Conservation (phyloP, 2,113 vertebrate genomes). For the Dermatemys mawii region DNA sequence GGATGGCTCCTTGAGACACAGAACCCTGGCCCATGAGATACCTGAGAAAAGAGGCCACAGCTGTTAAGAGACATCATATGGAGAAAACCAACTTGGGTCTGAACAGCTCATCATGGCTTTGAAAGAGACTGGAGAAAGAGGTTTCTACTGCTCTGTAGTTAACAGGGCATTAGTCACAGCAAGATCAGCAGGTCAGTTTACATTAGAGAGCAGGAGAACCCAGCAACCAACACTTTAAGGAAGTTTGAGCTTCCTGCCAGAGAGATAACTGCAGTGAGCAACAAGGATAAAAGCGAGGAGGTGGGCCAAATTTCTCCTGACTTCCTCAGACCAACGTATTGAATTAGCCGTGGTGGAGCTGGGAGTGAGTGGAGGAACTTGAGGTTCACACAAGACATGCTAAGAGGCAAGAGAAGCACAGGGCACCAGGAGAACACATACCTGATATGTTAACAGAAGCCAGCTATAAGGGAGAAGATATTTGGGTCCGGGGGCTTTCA, state of each 20-base stretch:
- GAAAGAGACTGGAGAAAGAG: not conserved
- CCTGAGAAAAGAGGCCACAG: not conserved
- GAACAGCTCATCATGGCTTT: not conserved
- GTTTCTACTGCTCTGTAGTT: rapidly evolving
- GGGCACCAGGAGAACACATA: not conserved
- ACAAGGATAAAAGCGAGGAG: not conserved
- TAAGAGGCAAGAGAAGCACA: not conserved
- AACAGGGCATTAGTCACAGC: not conserved
- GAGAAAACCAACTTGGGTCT: not conserved
- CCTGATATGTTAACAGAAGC: not conserved
- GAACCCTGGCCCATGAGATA: rapidly evolving
- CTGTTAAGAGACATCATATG: too few relatives aligned
- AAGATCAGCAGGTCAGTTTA: too few relatives aligned
- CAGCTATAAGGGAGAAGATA: not conserved
- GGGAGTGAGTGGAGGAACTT: not conserved
- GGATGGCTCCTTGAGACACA: not conserved
- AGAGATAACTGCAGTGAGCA: not conserved
- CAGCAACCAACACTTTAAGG: not conserved
- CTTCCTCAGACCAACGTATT: not conserved
- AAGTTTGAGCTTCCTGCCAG: not conserved
- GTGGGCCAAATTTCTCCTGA: not conserved
- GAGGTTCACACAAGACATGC: not conserved
- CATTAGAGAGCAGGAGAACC: rapidly evolving
- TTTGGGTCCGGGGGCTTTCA: not conserved
- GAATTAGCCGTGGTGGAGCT: not conserved